Evolutionary conservation across 2,797 vertebrate genomes (phyloP), one percentile per base, ranked within the genome.

Genomic region (Lepidocolaptes lacrymiger): DNA sequence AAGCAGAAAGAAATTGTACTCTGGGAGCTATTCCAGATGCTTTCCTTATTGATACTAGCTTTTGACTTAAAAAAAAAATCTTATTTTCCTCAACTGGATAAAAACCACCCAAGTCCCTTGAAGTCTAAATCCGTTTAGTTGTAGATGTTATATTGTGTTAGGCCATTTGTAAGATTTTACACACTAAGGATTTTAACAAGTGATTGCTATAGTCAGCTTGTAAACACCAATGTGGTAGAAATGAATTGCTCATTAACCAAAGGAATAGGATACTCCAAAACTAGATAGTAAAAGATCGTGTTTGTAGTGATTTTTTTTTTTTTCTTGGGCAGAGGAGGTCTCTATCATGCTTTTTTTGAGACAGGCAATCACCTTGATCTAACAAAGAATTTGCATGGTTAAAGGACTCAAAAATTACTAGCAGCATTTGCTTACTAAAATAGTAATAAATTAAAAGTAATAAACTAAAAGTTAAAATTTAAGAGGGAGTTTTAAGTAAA

Each of bases 91-190:
- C 56, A 78, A 61, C 4, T 30, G 22, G 14, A 20, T 41, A 26
- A 36, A 89, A 93, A 66, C 3, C 4, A 43, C 6, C 1, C 5
- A 0, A 0, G 6, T 4, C 1, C 41, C 49, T 61, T 36, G 10
- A 80, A 72, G 5, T 21, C 14, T 23, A 46, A 26, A 32, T 63
- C 12, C 21, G 5, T 83, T 88, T 73, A 73, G 32, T 27, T 8
- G 26, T 2, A 51, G 4, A 11, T 27, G 11, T 14, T 41, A 16
- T 3, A 27, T 12, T 32, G 27, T 18, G 12, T 30, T 36, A 77
- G 84, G 43, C 26, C 2, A 4, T 68, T 84, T 52, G 2, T 37
- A 62, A n/a, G 23, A 23, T 66, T 77, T 74, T 88, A 49, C 6
- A 30, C 2, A 14, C 39, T 51, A 30, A 58, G 4, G 9, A 36